Base-by-base conservation (phyloP, 2,797 vertebrate genomes). In the Mormyrops boulengeri region DNA sequence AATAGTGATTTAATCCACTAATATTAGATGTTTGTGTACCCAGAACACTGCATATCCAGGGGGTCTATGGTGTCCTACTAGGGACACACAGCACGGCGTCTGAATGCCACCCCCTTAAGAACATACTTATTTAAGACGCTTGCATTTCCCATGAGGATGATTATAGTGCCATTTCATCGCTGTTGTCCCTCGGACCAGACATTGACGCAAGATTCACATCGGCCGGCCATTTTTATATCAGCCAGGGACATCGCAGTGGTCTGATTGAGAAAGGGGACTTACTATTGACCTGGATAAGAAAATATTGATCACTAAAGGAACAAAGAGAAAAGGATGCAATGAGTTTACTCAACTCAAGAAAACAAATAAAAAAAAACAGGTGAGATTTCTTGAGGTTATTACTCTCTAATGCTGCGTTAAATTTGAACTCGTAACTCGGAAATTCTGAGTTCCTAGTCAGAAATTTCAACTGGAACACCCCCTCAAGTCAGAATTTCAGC, bases 141-240 rank as follows among this genome's bases (percentile, higher is more conserved):
- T 95, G 94, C 95, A 94, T 95, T 94, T 95, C 95, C 93, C 95
- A 96, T 96, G 96, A 96, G 94, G 94, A 96, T 96, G 95, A 97
- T 96, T 95, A 96, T 30, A 96, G 95, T 95, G 95, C 41, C 93
- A 94, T 95, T 95, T 96, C 95, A 96, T 96, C 95, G 95, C 94
- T 90, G 88, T 93, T 92, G 93, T 95, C 94, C 95, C 95, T 95
- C 93, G 89, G 92, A 95, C 94, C 92, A 93, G 92, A 90, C 93
- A 89, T 92, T 95, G 95, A 96, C 95, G 95, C 93, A 95, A 95
- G 95, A 95, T 95, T 95, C 95, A 96, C 95, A 94, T 95, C 93
- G 92, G 96, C 94, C 94, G 95, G 94, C 92, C 93, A 73, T 90
- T 95, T 95, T 95, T 93, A 89, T 90, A 90, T 86, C 89, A 90